Conservation (phyloP, 2,113 vertebrate species). For the Camelus dromedarius region DNA sequence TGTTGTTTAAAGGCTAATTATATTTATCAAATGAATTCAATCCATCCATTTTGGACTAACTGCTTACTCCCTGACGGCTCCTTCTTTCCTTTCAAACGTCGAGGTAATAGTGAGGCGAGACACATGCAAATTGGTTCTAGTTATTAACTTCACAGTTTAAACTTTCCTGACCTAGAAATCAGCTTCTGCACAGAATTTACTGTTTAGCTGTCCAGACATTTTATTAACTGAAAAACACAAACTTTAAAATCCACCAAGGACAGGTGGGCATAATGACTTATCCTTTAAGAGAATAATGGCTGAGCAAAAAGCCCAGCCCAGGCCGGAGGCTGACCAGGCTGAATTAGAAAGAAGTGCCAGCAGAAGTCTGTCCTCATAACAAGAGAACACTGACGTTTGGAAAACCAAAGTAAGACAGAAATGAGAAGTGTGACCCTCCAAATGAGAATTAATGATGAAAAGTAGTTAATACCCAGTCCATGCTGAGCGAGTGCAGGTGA, state of each 20-base stretch:
- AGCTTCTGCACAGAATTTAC: conserved; percentile 46
- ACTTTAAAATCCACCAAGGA: not conserved
- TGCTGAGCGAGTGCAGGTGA: not conserved
- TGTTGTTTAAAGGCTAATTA: conserved; percentile 58
- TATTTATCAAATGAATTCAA: conserved; percentile 67
- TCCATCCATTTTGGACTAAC: conserved; percentile 2
- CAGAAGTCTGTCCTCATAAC: not conserved
- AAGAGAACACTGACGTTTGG: not conserved
- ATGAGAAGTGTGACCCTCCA: not conserved
- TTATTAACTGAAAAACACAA: conserved; percentile 38
- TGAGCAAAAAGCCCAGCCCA: not conserved
- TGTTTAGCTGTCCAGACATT: not conserved
- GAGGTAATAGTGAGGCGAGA: conserved; percentile 47
- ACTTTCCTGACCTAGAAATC: conserved; percentile 57
- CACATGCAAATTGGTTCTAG: conserved; percentile 57
- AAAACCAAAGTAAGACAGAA: not conserved
- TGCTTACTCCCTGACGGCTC: not conserved
- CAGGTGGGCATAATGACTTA: not conserved
- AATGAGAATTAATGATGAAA: not conserved
- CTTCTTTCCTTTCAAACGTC: not conserved
- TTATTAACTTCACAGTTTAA: conserved; percentile 51
- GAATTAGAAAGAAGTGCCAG: not conserved
- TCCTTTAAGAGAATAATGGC: not conserved
- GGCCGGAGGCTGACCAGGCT: not conserved
- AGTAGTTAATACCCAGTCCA: not conserved